Evolutionary conservation across 2,113 vertebrate genomes (phyloP).

Genomic region (Myotis yumanensis): DNA sequence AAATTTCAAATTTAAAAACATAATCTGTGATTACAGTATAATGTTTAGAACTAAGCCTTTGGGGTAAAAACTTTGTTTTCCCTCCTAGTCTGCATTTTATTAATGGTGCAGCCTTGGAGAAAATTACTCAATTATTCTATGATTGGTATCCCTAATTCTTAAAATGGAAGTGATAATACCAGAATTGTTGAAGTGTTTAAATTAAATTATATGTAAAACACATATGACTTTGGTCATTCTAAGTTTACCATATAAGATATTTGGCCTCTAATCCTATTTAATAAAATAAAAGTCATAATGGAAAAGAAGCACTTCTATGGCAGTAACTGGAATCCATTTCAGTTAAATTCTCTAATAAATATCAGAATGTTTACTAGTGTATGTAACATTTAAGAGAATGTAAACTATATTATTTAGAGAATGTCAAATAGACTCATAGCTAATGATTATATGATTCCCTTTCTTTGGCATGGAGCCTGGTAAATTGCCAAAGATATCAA

Average conservation of each 20-base stretch:
- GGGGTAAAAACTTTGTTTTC: not conserved
- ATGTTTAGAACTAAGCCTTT: not conserved
- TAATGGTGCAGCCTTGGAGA: not conserved
- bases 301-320: not conserved
- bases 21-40: not conserved
- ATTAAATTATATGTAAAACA: not conserved
- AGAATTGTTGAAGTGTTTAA: not conserved
- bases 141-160: not conserved
- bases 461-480: not conserved
- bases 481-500: constrained; percentile 44
- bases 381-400: not conserved
- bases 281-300: not conserved
- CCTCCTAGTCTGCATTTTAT: not conserved
- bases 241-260: not conserved
- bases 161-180: not conserved
- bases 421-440: not conserved
- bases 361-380: not conserved
- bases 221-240: not conserved
- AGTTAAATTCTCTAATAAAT: not conserved
- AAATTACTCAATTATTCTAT: not conserved
- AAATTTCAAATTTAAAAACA: not conserved
- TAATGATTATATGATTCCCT: not conserved
- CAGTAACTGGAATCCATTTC: not conserved
- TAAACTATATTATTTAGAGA: not conserved
- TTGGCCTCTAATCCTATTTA: not conserved